Conservation (phyloP, 2,888 invertebrate genomes). For the Aleiodes testaceus region DNA sequence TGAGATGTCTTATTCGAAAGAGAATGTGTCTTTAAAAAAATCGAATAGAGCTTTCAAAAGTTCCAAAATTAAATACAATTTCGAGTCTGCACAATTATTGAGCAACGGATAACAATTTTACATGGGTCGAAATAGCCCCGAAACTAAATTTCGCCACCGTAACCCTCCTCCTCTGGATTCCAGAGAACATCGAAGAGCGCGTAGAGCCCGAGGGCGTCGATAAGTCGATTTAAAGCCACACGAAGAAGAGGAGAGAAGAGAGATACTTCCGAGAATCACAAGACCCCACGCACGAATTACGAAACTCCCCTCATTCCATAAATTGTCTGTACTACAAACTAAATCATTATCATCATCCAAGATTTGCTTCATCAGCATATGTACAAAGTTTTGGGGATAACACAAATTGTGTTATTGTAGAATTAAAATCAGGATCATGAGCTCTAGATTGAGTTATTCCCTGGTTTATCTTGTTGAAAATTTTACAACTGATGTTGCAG, state of each 20-base stretch:
- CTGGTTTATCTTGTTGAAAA: no score
- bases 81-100: constrained; percentile 35
- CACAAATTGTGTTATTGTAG: no score
- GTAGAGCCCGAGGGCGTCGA: constrained; percentile 39
- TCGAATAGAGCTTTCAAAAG: no score
- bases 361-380: not conserved
- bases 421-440: no score
- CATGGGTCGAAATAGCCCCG: constrained; percentile 13
- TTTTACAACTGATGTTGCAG: no score
- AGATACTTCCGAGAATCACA: constrained; percentile 37
- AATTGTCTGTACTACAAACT: constrained; percentile 3
- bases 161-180: constrained; percentile 11
- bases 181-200: constrained; percentile 15
- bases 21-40: no score
- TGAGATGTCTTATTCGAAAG: not conserved
- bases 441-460: no score
- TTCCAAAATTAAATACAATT: not conserved
- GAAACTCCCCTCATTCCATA: constrained; percentile 1
- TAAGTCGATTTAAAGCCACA: constrained; percentile 42
- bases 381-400: no score
- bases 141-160: constrained; percentile 36
- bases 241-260: not conserved
- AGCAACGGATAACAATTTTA: constrained; percentile 38
- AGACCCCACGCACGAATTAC: constrained; percentile 8
- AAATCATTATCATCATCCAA: constrained; percentile 10